A percentile compares a stretch with the other conserved stretches of the same genome.
phyloP scores from a whole-genome alignment of 1,140 invertebrate species.

The Reticulitermes speratus region DNA sequence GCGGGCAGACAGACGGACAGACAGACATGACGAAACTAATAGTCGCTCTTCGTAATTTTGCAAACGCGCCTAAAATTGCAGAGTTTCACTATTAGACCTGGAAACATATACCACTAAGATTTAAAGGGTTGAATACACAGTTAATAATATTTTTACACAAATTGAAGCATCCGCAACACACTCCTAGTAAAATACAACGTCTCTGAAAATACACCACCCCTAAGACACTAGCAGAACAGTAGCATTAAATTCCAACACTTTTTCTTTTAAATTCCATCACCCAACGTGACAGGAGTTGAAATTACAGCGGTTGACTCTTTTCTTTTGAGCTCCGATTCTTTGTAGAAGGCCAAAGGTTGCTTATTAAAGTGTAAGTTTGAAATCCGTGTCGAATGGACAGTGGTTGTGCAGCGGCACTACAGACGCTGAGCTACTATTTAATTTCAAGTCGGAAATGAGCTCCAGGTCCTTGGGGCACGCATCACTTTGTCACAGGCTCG shows the following conservation, averaged over 20 bases:
- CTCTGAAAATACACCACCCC: too few species aligned
- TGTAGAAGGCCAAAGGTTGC: slow-evolving; percentile 2
- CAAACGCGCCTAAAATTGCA: too few species aligned
- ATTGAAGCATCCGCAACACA: too few species aligned
- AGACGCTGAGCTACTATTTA: not conserved
- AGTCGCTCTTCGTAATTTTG: too few species aligned
- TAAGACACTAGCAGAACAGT: not conserved
- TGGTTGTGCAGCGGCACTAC: not conserved
- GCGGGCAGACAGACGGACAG: too few species aligned
- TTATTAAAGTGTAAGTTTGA: slow-evolving; percentile 2
- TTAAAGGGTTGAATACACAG: too few species aligned
- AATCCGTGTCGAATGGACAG: slow-evolving; percentile 6
- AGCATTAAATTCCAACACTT: not conserved
- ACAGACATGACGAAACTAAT: too few species aligned
- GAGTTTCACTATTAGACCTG: too few species aligned
- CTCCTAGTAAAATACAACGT: too few species aligned
- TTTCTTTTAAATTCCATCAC: not conserved
- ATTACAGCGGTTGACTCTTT: not conserved
- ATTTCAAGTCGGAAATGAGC: slow-evolving; percentile 5
- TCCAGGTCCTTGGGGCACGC: not conserved
- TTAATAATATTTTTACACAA: too few species aligned
- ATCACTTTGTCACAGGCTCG: not conserved
- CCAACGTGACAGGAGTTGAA: not conserved
- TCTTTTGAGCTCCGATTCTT: slow-evolving; percentile 9
- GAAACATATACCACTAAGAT: too few species aligned